Evolutionary conservation across 1,140 invertebrate genomes (phyloP).

Genomic region (Nymphalis io): DNA sequence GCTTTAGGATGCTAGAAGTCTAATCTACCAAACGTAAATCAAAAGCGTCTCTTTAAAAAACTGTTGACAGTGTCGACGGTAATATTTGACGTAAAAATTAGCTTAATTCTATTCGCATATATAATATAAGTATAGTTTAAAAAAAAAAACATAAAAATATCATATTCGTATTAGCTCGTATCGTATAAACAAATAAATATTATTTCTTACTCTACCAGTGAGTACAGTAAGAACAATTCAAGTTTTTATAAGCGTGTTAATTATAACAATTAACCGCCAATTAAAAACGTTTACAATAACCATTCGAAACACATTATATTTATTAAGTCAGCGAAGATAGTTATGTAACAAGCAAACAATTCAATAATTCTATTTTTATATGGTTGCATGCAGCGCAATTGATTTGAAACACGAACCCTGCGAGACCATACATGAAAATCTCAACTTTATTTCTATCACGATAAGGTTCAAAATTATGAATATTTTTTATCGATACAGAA

Average conservation of each 20-base stretch:
- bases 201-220: too few species aligned
- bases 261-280: constrained; percentile 13
- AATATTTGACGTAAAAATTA: too few species aligned
- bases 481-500: background rate
- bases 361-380: constrained; percentile 6
- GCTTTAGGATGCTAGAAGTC: too few species aligned
- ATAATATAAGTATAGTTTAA: too few species aligned
- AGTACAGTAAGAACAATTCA: too few species aligned
- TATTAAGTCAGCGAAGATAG: constrained; percentile 1
- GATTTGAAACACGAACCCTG: constrained; percentile 19
- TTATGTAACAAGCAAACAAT: constrained; percentile 25
- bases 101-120: too few species aligned
- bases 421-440: background rate
- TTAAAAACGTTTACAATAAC: constrained; percentile 16
- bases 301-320: constrained; percentile 21
- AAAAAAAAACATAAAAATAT: too few species aligned
- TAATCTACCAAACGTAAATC: too few species aligned
- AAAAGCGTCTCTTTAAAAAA: too few species aligned
- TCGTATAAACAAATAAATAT: too few species aligned
- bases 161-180: too few species aligned
- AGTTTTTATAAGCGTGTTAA: background rate
- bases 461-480: constrained; percentile 1
- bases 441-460: background rate
- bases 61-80: too few species aligned
- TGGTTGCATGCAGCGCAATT: constrained; percentile 21